Evolutionary conservation across 2,113 vertebrate genomes (phyloP).

Genomic region (Callocephalon fimbriatum): DNA sequence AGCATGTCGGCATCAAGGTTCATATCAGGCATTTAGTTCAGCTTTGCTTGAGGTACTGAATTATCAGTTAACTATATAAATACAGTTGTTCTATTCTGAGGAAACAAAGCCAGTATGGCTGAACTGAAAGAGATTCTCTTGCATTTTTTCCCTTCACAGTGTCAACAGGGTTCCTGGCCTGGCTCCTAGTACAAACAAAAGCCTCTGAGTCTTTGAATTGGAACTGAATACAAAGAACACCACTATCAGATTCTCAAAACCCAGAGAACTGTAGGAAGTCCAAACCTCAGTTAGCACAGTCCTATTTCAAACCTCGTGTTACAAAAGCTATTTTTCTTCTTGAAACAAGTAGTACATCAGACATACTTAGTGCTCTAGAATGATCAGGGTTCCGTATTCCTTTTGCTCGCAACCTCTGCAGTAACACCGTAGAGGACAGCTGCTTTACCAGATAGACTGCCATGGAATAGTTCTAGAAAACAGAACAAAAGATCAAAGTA

Average conservation of each 20-base stretch:
- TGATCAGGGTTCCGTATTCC: slow-evolving; percentile 99
- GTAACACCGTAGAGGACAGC: slow-evolving; percentile 92
- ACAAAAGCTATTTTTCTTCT: background rate
- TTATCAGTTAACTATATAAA: background rate
- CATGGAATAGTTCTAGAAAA: slow-evolving; percentile 94
- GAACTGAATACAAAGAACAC: slow-evolving; percentile 50
- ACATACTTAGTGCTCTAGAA: slow-evolving; percentile 96
- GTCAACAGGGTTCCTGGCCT: slow-evolving; percentile 59
- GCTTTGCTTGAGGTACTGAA: background rate
- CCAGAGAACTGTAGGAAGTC: slow-evolving; percentile 48
- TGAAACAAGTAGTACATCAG: background rate
- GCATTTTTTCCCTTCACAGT: slow-evolving; percentile 48
- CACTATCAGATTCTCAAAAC: slow-evolving; percentile 47
- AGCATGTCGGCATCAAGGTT: background rate
- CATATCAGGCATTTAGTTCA: background rate
- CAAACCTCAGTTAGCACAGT: background rate
- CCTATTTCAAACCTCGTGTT: background rate
- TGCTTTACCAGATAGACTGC: slow-evolving; percentile 98
- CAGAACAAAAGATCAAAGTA: background rate
- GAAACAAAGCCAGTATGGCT: slow-evolving; percentile 36
- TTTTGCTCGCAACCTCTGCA: slow-evolving; percentile 96
- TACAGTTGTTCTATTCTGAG: background rate
- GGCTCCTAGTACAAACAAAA: slow-evolving; percentile 57
- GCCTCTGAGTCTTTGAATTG: slow-evolving; percentile 28
- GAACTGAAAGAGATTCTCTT: slow-evolving; percentile 39